Evolutionary conservation across 1,140 invertebrate genomes (phyloP), one percentile per base, ranked within the genome.

Genomic region (Halesus radiatus): DNA sequence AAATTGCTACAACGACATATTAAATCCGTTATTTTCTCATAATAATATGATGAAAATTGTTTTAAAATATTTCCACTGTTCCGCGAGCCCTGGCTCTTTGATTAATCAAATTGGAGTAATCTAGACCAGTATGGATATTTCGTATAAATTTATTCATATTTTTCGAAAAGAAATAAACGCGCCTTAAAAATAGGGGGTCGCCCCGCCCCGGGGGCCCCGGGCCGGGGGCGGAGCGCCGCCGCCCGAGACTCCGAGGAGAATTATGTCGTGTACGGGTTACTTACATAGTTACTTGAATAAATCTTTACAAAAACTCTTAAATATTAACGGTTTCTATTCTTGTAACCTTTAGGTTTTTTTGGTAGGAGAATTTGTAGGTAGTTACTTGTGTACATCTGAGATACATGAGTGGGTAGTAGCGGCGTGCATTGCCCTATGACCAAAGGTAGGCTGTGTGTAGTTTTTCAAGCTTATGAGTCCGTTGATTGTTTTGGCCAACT

Each of bases 91-190:
- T 72, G 68, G 20, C 64, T 7, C 66, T 50, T 22, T 18, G 45
- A 29, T 32, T 29, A 72, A 54, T 72, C 37, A 53, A 72, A 72
- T 52, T 18, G 62, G 10, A 13, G 45, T 72, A 72, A 66, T 66
- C 32, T 66, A 56, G 54, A 58, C 72, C 66, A 45, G 78, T 60
- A 79, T 58, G 50, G 37, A 72, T 22, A 60, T 79, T 79, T 74
- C n/a, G 8, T 50, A 68, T 53, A 26, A 78, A 79, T 66, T 66
- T 76, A 76, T 80, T 80, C 79, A 76, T 26, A 20, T 80, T n/a
- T 80, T 78, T 76, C 56, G 50, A 76, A 54, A 76, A 80, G 18
- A 72, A 80, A 66, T 76, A 78, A 78, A 68, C 74, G 73, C 74
- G 64, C 74, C 53, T 76, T 56, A 64, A 80, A 80, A 80, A 76